Conservation (phyloP, 2,888 invertebrate species). For the Leptinotarsa juncta region DNA sequence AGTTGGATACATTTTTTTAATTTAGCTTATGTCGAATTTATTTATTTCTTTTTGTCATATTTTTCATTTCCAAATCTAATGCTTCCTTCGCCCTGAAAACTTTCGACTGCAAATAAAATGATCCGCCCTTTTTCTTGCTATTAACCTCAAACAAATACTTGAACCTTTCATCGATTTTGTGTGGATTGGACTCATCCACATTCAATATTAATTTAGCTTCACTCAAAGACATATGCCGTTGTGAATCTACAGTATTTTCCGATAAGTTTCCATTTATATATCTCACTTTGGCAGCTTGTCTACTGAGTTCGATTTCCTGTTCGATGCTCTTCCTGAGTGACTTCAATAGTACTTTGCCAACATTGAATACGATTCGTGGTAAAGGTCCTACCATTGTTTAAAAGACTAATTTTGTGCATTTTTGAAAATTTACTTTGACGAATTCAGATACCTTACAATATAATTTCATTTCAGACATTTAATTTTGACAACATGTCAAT, state of each 20-base stretch:
- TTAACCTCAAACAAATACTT: slow-evolving; percentile 88
- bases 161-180: slow-evolving; percentile 78
- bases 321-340: slow-evolving; percentile 72
- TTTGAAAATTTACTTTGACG: not conserved
- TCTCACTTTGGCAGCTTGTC: slow-evolving; percentile 76
- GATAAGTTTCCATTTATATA: slow-evolving; percentile 36
- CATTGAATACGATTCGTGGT: slow-evolving; percentile 45
- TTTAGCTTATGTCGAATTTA: not conserved
- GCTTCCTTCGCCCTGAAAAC: slow-evolving; percentile 88
- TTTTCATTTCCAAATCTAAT: slow-evolving; percentile 76
- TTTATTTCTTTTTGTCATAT: not conserved
- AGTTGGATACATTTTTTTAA: not conserved
- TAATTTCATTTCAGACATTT: slow-evolving; percentile 4
- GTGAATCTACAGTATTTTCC: not conserved
- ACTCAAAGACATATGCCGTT: slow-evolving; percentile 47
- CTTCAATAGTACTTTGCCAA: slow-evolving; percentile 46
- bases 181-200: slow-evolving; percentile 75
- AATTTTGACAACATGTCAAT: not conserved
- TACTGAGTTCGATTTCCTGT: slow-evolving; percentile 81
- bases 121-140: slow-evolving; percentile 91
- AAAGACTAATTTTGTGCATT: not conserved
- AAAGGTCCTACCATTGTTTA: slow-evolving; percentile 46
- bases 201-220: slow-evolving; percentile 96
- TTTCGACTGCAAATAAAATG: slow-evolving; percentile 96
- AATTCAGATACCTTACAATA: not conserved